Evolutionary conservation across 1,140 invertebrate species (phyloP).

Genomic region (Drosophila ironensis): DNA sequence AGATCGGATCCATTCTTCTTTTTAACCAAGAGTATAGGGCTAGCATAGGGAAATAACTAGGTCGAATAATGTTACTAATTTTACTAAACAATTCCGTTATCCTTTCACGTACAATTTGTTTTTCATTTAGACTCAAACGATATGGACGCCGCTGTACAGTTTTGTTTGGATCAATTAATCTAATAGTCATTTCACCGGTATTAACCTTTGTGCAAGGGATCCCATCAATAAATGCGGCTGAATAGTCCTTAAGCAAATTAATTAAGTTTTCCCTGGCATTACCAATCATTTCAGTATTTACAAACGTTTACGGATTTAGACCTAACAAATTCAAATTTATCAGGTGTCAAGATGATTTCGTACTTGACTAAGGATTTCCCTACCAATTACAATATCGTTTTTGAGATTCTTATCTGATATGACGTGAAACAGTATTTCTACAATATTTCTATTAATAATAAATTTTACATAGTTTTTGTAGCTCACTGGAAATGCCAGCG

Average conservation of each 20-base stretch:
- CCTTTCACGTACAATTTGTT: neutral
- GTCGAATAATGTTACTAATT: conserved; percentile 10
- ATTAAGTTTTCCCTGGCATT: neutral
- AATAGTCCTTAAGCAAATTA: too few relatives aligned
- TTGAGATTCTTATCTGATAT: too few relatives aligned
- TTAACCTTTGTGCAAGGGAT: too few relatives aligned
- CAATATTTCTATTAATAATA: neutral
- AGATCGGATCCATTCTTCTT: conserved; percentile 1
- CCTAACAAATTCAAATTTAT: neutral
- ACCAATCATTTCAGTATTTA: neutral
- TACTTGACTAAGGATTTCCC: too few relatives aligned
- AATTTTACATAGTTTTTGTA: neutral
- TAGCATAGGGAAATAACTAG: conserved; percentile 1
- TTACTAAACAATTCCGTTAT: conserved; percentile 9
- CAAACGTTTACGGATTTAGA: neutral
- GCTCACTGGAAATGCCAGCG: neutral
- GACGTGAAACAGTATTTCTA: conserved; percentile 1
- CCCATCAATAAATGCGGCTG: too few relatives aligned
- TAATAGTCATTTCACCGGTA: neutral
- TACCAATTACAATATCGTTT: neutral
- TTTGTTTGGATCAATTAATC: neutral
- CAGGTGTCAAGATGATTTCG: too few relatives aligned
- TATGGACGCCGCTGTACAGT: neutral
- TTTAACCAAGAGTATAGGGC: conserved; percentile 13
- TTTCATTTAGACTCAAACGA: conserved; percentile 5